phyloP scores from a whole-genome alignment of 2,113 vertebrate species.

The Micronycteris hirsuta region DNA sequence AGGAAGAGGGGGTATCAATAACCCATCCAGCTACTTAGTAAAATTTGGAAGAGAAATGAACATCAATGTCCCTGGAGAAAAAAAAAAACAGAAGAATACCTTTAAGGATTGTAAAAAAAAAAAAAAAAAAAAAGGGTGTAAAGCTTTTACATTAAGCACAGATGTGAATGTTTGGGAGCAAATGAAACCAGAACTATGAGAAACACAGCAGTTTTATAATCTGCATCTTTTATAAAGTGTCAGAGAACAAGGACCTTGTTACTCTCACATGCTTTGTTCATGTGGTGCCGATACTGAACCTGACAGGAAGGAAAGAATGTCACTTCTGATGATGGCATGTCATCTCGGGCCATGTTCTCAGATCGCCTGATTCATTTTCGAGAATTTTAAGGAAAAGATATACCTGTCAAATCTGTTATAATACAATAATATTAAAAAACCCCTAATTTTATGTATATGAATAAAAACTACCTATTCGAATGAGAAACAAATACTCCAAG shows the following conservation, averaged over 20 bases:
- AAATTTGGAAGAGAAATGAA: slow-evolving; percentile 21
- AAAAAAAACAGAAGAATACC: background rate
- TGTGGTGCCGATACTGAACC: background rate
- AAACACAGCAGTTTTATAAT: background rate
- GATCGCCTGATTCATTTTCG: background rate
- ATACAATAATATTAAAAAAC: slow-evolving; percentile 14
- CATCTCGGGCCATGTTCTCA: background rate
- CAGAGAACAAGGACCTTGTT: background rate
- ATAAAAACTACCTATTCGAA: background rate
- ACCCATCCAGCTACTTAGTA: background rate
- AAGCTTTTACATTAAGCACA: slow-evolving; percentile 30
- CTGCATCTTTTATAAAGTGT: background rate
- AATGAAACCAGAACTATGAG: slow-evolving; percentile 13
- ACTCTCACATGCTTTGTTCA: background rate
- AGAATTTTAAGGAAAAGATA: background rate
- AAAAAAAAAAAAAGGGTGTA: background rate
- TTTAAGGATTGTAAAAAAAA: background rate
- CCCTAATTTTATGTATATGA: background rate
- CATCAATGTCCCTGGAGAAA: background rate
- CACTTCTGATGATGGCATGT: background rate
- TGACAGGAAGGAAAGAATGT: background rate
- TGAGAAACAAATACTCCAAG: slow-evolving; percentile 9
- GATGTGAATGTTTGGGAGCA: background rate
- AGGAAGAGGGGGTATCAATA: background rate
- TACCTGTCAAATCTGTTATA: background rate